Evolutionary conservation across 2,113 vertebrate genomes (phyloP).

Genomic region (Catharus minimus): DNA sequence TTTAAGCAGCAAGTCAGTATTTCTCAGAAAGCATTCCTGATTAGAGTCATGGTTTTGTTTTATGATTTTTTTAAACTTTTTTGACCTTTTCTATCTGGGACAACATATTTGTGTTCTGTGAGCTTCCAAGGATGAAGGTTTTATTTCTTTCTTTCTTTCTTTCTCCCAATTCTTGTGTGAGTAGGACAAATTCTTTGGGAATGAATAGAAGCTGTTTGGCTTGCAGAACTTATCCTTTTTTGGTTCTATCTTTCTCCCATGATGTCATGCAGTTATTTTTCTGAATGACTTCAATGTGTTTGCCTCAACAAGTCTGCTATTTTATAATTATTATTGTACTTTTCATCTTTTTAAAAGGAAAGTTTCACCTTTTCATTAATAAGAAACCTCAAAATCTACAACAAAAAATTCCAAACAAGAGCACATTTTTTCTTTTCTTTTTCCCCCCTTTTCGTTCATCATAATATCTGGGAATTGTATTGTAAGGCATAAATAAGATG

Average conservation of each 20-base stretch:
- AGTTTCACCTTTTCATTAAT: neutral
- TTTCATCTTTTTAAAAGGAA: neutral
- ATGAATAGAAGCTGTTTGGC: slow-evolving; percentile 52
- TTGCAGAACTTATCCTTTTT: slow-evolving; percentile 55
- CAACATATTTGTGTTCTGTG: slow-evolving; percentile 3
- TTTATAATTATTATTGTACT: neutral
- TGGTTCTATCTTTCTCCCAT: slow-evolving; percentile 59
- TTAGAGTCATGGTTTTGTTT: neutral
- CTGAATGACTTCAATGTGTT: slow-evolving; percentile 61
- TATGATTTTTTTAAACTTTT: neutral
- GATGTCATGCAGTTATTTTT: slow-evolving; percentile 61
- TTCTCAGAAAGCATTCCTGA: slow-evolving; percentile 1
- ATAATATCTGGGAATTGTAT: neutral
- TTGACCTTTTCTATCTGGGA: slow-evolving; percentile 12
- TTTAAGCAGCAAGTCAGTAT: neutral
- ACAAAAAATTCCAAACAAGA: neutral
- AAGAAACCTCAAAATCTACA: neutral
- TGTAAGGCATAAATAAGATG: neutral
- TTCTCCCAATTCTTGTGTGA: neutral
- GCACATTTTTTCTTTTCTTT: neutral
- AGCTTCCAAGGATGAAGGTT: slow-evolving; percentile 8
- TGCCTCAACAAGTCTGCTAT: slow-evolving; percentile 39
- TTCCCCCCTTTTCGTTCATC: neutral
- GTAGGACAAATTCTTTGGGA: slow-evolving; percentile 53
- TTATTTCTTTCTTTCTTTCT: slow-evolving; percentile 14